A percentile compares a stretch with the other conserved stretches of the same genome.
phyloP scores from a whole-genome alignment of 2,113 vertebrate species.

The Rallus limicola region DNA sequence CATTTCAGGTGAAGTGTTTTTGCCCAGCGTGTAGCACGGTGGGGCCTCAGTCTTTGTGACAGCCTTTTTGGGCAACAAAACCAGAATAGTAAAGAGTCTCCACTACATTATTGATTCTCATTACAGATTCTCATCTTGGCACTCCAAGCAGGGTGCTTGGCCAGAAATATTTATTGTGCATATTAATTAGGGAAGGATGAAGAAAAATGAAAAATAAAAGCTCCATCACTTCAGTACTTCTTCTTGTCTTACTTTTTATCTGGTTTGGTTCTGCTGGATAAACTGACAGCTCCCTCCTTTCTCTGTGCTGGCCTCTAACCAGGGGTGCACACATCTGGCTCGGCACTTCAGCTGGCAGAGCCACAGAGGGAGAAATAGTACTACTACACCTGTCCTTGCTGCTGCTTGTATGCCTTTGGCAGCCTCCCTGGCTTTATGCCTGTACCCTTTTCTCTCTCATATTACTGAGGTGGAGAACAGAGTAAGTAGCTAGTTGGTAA shows the following conservation, averaged over 20 bases:
- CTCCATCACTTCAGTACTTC: neutral
- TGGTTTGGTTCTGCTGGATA: neutral
- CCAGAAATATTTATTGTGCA: neutral
- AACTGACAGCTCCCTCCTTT: neutral
- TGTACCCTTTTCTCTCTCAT: neutral
- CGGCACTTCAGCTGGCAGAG: neutral
- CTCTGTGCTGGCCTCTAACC: neutral
- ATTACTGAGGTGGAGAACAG: neutral
- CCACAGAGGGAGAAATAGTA: neutral
- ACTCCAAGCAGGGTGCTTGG: neutral
- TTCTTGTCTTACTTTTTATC: neutral
- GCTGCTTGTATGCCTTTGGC: neutral
- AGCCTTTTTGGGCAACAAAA: neutral
- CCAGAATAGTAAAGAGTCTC: neutral
- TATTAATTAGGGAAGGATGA: neutral
- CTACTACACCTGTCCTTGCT: neutral
- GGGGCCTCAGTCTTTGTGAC: neutral
- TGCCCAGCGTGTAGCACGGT: neutral
- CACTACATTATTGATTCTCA: constrained; percentile 16
- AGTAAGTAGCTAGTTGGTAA: neutral
- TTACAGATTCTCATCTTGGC: neutral
- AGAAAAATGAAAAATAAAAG: neutral
- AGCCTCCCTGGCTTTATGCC: neutral
- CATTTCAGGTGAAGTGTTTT: neutral
- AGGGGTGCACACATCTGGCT: neutral